Base-by-base conservation (phyloP, 2,888 invertebrate species). In the Cylloceria caligata region DNA sequence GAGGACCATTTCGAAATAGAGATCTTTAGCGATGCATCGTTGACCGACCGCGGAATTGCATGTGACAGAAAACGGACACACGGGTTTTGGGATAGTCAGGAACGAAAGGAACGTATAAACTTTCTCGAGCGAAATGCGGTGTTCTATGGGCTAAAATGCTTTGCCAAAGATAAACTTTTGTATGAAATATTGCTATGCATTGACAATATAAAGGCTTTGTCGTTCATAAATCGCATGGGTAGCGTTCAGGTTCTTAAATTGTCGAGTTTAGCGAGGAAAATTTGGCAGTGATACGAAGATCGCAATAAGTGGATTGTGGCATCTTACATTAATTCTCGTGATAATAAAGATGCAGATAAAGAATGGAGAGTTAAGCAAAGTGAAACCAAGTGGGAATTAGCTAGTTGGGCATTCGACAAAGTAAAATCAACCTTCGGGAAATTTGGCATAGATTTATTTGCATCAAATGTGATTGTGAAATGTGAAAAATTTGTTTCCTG, bases 361-460 rank as follows among this genome's bases (percentile, higher is more conserved):
- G 49, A 52, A 52, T 68, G 49, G 49, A 79, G 64, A 74, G 74
- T 36, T 6, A 30, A 42, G 21, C 57, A 78, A 34, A 36, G 49
- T 0, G 82, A 85, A 62, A 85, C 81, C 7, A 82, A 86, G 60
- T 85, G 83, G 83, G 69, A 80, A 71, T 60, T 83, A 55, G 67
- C 81, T 11, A 39, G 71, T 4, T 73, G 67, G 47, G 84, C 81
- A 2, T 84, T 68, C 52, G 30, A 83, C 16, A 19, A 60, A 71
- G 60, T 84, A 65, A 57, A 60, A 39, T 49, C 68, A 78, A 77
- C 72, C 74, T 88, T 83, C 60, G 87, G 76, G 6, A 60, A 73
- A 24, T 85, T 84, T n/a, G 85, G 87, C 6, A 86, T 86, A 34
- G 87, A 89, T 64, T 73, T 88, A 9, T 89, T 89, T 77, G 88